Conservation (phyloP, 1,140 invertebrate genomes). For the Charaxes varanes region DNA sequence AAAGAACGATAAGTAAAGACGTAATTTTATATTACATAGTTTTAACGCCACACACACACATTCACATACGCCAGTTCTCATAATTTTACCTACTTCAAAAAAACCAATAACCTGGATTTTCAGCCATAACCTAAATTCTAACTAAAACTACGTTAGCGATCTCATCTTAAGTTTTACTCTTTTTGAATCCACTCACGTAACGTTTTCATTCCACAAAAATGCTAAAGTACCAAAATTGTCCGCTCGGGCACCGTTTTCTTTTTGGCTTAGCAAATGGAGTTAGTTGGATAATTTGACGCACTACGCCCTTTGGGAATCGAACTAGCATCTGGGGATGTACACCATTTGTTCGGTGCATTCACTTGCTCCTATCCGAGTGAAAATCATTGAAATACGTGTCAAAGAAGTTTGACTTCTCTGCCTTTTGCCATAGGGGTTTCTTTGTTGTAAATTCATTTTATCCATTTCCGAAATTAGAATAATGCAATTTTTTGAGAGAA, state of each 20-base stretch:
- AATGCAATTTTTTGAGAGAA: slow-evolving; percentile 49
- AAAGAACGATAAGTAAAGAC: too few relatives aligned
- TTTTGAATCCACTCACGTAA: slow-evolving; percentile 13
- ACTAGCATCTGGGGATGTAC: slow-evolving; percentile 43
- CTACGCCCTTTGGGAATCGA: slow-evolving; percentile 43
- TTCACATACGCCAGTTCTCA: too few relatives aligned
- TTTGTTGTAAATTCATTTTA: slow-evolving; percentile 5
- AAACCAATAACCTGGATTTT: too few relatives aligned
- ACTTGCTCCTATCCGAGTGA: slow-evolving; percentile 23
- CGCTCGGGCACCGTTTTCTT: slow-evolving; percentile 24
- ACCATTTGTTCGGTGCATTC: slow-evolving; percentile 29
- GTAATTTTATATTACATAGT: too few relatives aligned
- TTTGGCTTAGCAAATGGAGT: slow-evolving; percentile 64
- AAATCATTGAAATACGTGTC: slow-evolving; percentile 7
- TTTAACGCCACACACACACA: too few relatives aligned
- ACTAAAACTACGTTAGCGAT: background rate
- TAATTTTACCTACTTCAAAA: too few relatives aligned
- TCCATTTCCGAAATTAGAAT: slow-evolving; percentile 50
- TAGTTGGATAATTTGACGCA: slow-evolving; percentile 69
- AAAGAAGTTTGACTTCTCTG: slow-evolving; percentile 8
- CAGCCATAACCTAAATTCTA: too few relatives aligned
- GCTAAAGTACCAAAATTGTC: slow-evolving; percentile 33
- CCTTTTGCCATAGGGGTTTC: background rate
- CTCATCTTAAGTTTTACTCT: background rate
- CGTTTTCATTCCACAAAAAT: slow-evolving; percentile 13